phyloP scores from a whole-genome alignment of 2,113 vertebrate genomes.

The Sapayoa aenigma region DNA sequence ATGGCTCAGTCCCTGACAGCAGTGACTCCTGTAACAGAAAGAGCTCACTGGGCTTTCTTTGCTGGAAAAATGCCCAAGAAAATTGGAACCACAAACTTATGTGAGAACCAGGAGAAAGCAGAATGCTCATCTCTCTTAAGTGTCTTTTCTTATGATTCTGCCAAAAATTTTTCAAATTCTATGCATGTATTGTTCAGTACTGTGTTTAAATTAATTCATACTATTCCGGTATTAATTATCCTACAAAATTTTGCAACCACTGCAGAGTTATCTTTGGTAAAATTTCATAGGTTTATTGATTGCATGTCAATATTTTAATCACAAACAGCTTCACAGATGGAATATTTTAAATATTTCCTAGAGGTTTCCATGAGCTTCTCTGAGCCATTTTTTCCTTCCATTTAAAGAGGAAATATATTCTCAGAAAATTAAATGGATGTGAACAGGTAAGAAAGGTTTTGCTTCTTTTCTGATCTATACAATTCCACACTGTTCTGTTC shows the following conservation, averaged over 20 bases:
- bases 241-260: background rate
- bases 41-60: background rate
- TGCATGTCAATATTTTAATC: constrained; percentile 8
- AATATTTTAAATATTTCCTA: background rate
- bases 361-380: background rate
- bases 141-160: background rate
- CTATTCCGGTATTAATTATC: constrained; percentile 10
- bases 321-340: background rate
- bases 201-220: background rate
- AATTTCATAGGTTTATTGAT: constrained; percentile 39
- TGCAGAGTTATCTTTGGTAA: background rate
- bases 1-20: background rate
- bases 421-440: background rate
- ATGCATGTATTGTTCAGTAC: background rate
- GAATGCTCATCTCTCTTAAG: background rate
- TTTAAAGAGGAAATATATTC: background rate
- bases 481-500: background rate
- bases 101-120: background rate
- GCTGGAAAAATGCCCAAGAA: background rate
- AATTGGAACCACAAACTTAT: background rate
- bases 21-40: background rate
- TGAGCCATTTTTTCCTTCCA: background rate
- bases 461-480: background rate
- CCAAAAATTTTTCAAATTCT: background rate
- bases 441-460: background rate